phyloP scores from a whole-genome alignment of 2,888 invertebrate species.

The Toxonevra muliebris region DNA sequence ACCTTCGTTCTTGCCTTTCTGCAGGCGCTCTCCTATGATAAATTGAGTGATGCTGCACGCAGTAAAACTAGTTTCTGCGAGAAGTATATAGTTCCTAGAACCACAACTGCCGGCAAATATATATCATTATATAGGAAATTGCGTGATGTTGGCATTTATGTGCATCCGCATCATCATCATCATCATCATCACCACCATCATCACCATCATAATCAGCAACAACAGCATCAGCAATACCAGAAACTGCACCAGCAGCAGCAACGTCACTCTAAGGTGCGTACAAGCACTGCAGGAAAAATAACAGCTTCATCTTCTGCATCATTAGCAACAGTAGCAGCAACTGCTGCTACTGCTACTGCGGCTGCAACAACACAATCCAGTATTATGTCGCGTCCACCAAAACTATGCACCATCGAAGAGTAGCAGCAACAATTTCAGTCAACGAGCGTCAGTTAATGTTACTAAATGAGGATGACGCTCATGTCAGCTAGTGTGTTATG shows the following conservation, averaged over 20 bases:
- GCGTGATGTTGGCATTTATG: slow-evolving; percentile 67
- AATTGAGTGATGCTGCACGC: slow-evolving; percentile 74
- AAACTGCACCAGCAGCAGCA: slow-evolving; percentile 35
- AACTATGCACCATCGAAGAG: slow-evolving; percentile 58
- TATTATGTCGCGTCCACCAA: slow-evolving; percentile 47
- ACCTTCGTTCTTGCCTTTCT: slow-evolving; percentile 86
- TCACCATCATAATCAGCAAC: slow-evolving; percentile 33
- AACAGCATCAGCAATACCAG: slow-evolving; percentile 29
- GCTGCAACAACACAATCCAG: slow-evolving; percentile 37
- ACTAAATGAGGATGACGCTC: too few species aligned
- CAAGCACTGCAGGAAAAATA: slow-evolving; percentile 20
- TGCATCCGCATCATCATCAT: slow-evolving; percentile 60
- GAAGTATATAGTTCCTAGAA: slow-evolving; percentile 82
- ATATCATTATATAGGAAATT: slow-evolving; percentile 83
- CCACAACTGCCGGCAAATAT: slow-evolving; percentile 85
- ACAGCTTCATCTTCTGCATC: slow-evolving; percentile 19
- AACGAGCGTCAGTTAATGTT: background rate
- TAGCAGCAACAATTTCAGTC: slow-evolving; percentile 23
- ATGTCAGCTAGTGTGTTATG: too few species aligned
- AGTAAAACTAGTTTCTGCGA: slow-evolving; percentile 78
- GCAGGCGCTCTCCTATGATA: slow-evolving; percentile 75
- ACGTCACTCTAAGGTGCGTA: slow-evolving; percentile 30
- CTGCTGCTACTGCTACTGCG: slow-evolving; percentile 20
- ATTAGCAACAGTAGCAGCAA: slow-evolving; percentile 23
- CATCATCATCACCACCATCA: slow-evolving; percentile 29